Percentiles rank a stretch among this genome's conserved stretches.
Conservation (phyloP, 2,797 vertebrate species). For the Halcyon leucocephala region DNA sequence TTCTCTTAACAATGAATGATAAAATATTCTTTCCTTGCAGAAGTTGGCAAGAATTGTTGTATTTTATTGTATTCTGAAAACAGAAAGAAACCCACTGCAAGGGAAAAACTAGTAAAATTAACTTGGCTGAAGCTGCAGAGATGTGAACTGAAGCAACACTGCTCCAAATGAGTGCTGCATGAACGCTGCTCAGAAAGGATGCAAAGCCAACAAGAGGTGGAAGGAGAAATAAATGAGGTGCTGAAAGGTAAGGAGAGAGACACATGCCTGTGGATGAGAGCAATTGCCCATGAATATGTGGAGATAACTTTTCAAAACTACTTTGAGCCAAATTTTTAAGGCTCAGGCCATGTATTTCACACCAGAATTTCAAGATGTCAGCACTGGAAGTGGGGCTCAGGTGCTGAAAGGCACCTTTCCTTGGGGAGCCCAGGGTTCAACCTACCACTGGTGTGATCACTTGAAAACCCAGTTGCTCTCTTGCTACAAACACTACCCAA, state of each 20-base stretch:
- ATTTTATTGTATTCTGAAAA: neutral
- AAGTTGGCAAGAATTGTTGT: neutral
- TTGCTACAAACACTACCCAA: neutral
- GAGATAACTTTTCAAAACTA: neutral
- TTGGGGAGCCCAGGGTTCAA: neutral
- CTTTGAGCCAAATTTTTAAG: neutral
- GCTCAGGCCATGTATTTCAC: neutral
- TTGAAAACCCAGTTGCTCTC: accelerated
- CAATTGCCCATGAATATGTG: neutral
- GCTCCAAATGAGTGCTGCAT: neutral
- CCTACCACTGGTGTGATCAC: neutral
- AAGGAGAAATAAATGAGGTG: neutral
- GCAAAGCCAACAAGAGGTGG: neutral
- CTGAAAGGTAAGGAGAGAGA: neutral
- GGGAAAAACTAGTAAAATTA: neutral
- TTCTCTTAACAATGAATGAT: neutral
- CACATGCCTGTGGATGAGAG: neutral
- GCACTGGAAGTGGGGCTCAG: neutral
- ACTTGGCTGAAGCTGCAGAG: neutral
- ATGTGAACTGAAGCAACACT: neutral
- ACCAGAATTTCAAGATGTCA: neutral
- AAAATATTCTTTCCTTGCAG: neutral
- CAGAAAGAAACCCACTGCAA: neutral
- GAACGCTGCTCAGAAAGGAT: neutral
- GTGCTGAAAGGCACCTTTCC: neutral